Evolutionary conservation across 2,888 invertebrate genomes (phyloP).

Genomic region (Leptogaster cylindrica): DNA sequence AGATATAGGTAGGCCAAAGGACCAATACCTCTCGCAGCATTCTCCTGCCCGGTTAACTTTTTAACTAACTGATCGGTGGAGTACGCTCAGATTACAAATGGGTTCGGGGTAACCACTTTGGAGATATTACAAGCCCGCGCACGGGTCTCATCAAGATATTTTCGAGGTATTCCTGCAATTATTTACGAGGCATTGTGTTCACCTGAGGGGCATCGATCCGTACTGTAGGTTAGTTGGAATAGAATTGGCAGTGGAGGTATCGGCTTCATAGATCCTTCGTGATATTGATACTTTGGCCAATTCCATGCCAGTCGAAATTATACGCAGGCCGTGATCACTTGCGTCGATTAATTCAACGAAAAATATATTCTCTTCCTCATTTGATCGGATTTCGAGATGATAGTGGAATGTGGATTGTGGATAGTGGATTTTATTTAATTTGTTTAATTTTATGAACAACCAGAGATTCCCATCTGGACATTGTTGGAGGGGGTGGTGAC

Average conservation of each 20-base stretch:
- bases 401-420: not conserved
- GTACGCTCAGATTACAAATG: not conserved
- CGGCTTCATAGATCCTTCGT: not conserved
- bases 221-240: not conserved
- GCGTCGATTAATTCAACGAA: not conserved
- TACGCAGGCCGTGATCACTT: conserved; percentile 9
- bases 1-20: too few species aligned
- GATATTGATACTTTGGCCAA: conserved; percentile 8
- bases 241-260: not conserved
- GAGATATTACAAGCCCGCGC: conserved; percentile 6
- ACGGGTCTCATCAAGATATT: conserved; percentile 25
- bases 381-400: conserved; percentile 3
- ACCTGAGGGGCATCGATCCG: too few species aligned
- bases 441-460: too few species aligned
- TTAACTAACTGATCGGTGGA: conserved; percentile 2
- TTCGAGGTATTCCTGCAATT: conserved; percentile 28
- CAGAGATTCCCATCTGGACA: too few species aligned
- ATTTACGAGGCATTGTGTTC: conserved; percentile 35
- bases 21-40: conserved; percentile 5
- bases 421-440: too few species aligned
- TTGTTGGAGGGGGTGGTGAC: too few species aligned
- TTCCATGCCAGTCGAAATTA: conserved; percentile 7
- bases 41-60: not conserved
- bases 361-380: conserved; percentile 32
- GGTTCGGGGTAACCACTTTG: not conserved